Base-by-base conservation (phyloP, 2,797 vertebrate species). In the Danionella dracula region DNA sequence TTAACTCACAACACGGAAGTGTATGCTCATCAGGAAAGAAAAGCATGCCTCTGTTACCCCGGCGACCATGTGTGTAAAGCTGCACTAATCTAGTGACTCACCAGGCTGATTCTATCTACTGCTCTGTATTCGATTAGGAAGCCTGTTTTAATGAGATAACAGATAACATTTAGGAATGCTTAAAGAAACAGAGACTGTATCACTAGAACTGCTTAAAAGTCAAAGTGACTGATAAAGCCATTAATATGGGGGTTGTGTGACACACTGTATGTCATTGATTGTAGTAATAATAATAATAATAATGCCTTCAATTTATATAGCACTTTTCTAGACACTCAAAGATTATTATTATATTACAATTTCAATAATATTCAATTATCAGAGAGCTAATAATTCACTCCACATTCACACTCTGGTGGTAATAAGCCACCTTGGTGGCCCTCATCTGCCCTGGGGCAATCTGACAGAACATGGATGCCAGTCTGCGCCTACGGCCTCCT, bases 71-170 rank as follows among this genome's bases (percentile, higher is more conserved):
- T 19, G 27, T 38, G 3, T 46, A 42, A 45, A 78, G 70, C 71
- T 68, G 49, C 53, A 74, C 79, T 86, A 87, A 88, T 87, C 85
- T 79, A 82, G 81, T 84, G 83, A 83, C 85, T 86, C 63, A 72
- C 82, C 84, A 54, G 63, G 48, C 69, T 79, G 86, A 89, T 88
- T 64, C 83, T 73, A 75, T 74, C 70, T 60, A 84, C 79, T 48
- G 29, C 74, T 83, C 76, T 79, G 78, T 71, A 86, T 88, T 88
- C 78, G 86, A 83, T 89, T 88, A 86, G 81, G 74, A 20, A 53
- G 79, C 51, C 84, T 86, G 76, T 51, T 67, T 45, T 63, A 50
- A 74, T 20, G 68, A 87, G n/a, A n/a, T n/a, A 27, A 27, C 23
- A 27, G 87, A 88, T 88, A 86, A 85, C 72, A 53, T 78, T 67